phyloP scores from a whole-genome alignment of 2,113 vertebrate species.

The Herpetotheres cachinnans region DNA sequence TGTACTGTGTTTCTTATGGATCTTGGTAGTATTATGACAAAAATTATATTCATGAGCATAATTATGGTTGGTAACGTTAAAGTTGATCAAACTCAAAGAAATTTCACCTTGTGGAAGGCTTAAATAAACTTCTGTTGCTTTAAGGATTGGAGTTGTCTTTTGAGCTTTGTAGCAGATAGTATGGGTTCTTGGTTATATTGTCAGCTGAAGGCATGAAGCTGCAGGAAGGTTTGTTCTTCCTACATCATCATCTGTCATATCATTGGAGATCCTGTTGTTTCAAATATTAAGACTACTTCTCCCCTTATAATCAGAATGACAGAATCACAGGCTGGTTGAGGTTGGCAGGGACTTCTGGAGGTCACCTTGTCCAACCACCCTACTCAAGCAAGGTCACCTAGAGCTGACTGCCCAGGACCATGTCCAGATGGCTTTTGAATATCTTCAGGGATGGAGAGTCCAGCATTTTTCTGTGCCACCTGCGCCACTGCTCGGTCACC shows the following conservation, averaged over 20 bases:
- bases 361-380: neutral
- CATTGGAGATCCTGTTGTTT: neutral
- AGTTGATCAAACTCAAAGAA: neutral
- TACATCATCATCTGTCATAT: neutral
- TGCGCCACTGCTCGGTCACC: neutral
- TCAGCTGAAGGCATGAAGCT: neutral
- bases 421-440: neutral
- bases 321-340: neutral
- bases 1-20: neutral
- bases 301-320: neutral
- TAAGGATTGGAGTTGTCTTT: neutral
- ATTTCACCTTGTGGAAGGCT: neutral
- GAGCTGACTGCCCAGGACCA: neutral
- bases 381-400: neutral
- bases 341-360: neutral
- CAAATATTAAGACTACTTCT: neutral
- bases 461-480: neutral
- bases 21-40: neutral
- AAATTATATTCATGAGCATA: neutral
- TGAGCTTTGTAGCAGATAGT: neutral
- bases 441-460: neutral
- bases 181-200: neutral
- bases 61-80: neutral
- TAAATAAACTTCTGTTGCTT: neutral
- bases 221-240: neutral